Evolutionary conservation across 2,113 vertebrate genomes (phyloP).

Genomic region (Tetrao urogallus): DNA sequence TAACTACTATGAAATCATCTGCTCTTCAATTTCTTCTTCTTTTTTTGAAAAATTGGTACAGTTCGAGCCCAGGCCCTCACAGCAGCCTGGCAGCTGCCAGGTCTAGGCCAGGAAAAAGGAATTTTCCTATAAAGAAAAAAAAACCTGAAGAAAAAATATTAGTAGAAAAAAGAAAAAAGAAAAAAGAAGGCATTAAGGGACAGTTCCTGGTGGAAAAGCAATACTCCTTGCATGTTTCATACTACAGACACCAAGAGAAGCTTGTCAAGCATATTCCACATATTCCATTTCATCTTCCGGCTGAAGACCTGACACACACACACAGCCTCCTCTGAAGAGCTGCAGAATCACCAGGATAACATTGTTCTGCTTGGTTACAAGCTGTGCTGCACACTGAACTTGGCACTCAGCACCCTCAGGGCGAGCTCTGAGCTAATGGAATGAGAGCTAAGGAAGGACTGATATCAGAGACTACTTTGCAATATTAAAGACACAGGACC

Average conservation of each 20-base stretch:
- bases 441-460: constrained; percentile 23
- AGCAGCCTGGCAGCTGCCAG: neutral
- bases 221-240: neutral
- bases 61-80: neutral
- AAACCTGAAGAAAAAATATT: neutral
- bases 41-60: neutral
- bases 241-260: neutral
- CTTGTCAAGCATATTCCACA: neutral
- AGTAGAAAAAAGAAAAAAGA: neutral
- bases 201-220: neutral
- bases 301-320: neutral
- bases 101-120: neutral
- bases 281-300: neutral
- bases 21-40: neutral
- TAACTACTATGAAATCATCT: neutral
- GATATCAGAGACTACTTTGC: constrained; percentile 31
- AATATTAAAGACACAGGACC: constrained; percentile 43
- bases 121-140: neutral
- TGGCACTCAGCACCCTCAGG: neutral
- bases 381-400: neutral
- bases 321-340: neutral
- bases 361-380: neutral
- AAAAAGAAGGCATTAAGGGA: neutral
- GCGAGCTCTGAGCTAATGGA: constrained; percentile 43
- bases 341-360: neutral